Base-by-base conservation (phyloP, 1,140 invertebrate genomes). In the Drosophila ercepeae region DNA sequence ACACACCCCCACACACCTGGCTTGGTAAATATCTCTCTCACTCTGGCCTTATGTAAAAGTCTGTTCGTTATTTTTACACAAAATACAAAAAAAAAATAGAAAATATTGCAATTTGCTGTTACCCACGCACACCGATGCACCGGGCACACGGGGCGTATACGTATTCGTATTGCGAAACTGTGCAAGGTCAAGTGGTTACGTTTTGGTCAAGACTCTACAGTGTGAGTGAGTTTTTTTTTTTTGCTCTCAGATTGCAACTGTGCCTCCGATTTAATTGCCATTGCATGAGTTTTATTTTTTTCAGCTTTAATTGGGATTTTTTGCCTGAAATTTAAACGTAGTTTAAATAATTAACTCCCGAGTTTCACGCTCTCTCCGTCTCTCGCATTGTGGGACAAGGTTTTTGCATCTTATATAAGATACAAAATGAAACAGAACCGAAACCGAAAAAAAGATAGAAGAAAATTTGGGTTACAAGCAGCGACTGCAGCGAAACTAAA, bases 141-240 rank as follows among this genome's bases (percentile, higher is more conserved):
- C 13, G n/a, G 29, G 25, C 32, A 3, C 36, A 49, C 39, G 59
- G 34, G 63, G 25, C 13, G 50, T 51, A 42, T 54, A 73, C 29
- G 45, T 42, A 55, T 45, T 67, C 21, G 48, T 32, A 61, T 61
- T 60, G 64, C 57, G 65, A 49, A 75, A 61, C 73, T 63, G 69
- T 70, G 82, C 82, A 88, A 88, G 82, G 82, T 88, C 82, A 88
- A 88, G 77, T 88, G 69, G 48, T 70, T 82, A 79, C 65, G 72
- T 27, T 16, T 46, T 70, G 39, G 36, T 25, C 4, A 36, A 34
- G 65, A 61, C 16, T 63, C 58, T 63, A 46, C 39, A 42, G 13
- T 41, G 14, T 48, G 16, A 48, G 48, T 48, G 8, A 49, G 39
- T 27, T 39, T 16, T 65, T 51, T 52, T 19, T 27, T 21, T 14